Evolutionary conservation across 2,113 vertebrate genomes (phyloP).

Genomic region (Fregata magnificens): DNA sequence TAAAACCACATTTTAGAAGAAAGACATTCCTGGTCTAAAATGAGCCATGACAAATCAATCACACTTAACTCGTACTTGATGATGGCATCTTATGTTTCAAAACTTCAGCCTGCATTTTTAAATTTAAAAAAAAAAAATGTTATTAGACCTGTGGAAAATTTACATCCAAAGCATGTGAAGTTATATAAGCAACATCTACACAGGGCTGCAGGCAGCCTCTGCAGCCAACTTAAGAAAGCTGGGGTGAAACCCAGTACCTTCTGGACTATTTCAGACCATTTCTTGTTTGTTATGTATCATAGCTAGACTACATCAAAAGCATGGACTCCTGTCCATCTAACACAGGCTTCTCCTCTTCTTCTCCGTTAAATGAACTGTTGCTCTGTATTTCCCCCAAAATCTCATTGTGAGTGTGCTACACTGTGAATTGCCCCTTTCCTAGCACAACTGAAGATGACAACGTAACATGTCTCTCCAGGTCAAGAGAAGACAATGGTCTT

Average conservation of each 20-base stretch:
- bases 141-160: neutral
- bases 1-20: neutral
- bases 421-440: neutral
- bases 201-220: neutral
- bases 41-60: neutral
- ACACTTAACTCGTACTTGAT: neutral
- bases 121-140: too few relatives aligned
- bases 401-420: neutral
- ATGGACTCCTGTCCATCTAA: rapidly evolving
- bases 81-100: neutral
- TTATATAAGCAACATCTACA: neutral
- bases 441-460: neutral
- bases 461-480: neutral
- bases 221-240: neutral
- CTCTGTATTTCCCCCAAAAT: neutral
- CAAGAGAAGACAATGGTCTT: neutral
- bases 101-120: neutral
- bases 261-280: neutral
- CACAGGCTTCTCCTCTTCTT: neutral
- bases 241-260: neutral
- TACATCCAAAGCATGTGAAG: neutral
- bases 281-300: neutral
- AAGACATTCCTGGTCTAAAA: neutral
- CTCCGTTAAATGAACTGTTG: neutral
- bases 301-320: neutral